Percentiles rank a stretch among this genome's conserved stretches.
Conservation (phyloP, 1,140 invertebrate genomes). For the Pararge aegeria region DNA sequence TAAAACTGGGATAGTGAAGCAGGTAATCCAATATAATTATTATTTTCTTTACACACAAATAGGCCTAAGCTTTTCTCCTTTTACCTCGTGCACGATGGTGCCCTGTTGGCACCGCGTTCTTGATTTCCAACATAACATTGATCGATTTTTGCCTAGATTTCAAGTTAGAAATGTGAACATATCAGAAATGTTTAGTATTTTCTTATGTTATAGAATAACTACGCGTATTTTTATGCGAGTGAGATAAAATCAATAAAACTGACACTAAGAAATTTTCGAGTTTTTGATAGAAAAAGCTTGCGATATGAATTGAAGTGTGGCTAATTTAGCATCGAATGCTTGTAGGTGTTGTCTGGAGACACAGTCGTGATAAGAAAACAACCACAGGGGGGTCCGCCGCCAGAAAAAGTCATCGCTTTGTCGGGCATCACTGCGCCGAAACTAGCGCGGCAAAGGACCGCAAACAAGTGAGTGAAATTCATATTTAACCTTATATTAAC, state of each 20-base stretch:
- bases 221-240: neutral
- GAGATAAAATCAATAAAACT: neutral
- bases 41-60: slow-evolving; percentile 34
- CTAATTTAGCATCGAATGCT: neutral
- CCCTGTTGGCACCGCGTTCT: slow-evolving; percentile 68
- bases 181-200: neutral
- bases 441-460: slow-evolving; percentile 87
- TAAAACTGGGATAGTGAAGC: slow-evolving; percentile 71
- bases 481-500: too few relatives aligned
- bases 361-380: slow-evolving; percentile 91
- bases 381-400: slow-evolving; percentile 91
- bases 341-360: slow-evolving; percentile 93
- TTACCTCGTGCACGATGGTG: slow-evolving; percentile 65
- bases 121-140: slow-evolving; percentile 29
- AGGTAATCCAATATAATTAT: slow-evolving; percentile 66
- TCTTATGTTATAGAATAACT: neutral
- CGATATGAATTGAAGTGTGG: neutral
- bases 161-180: neutral
- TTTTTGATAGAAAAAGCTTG: neutral
- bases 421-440: slow-evolving; percentile 96
- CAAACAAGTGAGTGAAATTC: slow-evolving; percentile 82
- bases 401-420: slow-evolving; percentile 93
- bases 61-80: slow-evolving; percentile 13
- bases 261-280: neutral
- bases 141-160: slow-evolving; percentile 17